Base-by-base conservation (phyloP, 2,113 vertebrate genomes). In the Xenotilapia caudafasciata region DNA sequence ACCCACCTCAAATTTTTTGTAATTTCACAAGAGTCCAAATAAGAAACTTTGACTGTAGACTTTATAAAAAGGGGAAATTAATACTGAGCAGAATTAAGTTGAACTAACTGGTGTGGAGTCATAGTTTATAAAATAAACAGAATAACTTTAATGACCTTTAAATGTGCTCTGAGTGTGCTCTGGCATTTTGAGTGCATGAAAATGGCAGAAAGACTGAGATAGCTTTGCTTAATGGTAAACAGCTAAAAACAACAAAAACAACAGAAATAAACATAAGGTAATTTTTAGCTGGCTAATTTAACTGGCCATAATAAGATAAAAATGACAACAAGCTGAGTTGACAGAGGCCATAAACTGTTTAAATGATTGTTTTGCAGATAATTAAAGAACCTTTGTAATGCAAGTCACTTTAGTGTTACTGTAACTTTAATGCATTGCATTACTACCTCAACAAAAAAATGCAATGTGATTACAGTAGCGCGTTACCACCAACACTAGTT, bases 401-500 rank as follows among this genome's bases (percentile, higher is more conserved):
- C 60, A 35, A n/a, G 31, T 35, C 6, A 35, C 31, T n/a, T 5
- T 62, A 12, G 17, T 62, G 17, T n/a, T 35, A 65, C 31, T 35
- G 9, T 35, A 35, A 35, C 31, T 35, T 62, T 62, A 62, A 62
- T 35, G 31, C 60, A 35, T 12, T 65, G 60, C 60, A 35, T 35
- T 35, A 12, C 17, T 5, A 35, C 60, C 4, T n/a, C 31, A 35
- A 35, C 17, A 62, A 35, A 1, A 1, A 62, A 19, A 65, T 35
- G 17, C 31, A 65, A 35, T 0, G 60, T 7, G 60, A 65, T 65
- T 35, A n/a, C 1, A 35, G 31, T 42, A 70, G 5, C 1, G 0
- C 1, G 1, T 2, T 26, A 73, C 9, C 23, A 17, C 68, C 13
- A 73, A 28, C 11, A 42, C 12, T 45, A 17, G 23, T 31, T 31